Evolutionary conservation across 2,888 invertebrate species (phyloP), one percentile per base, ranked within the genome.

Genomic region (Lydus trimaculatus): DNA sequence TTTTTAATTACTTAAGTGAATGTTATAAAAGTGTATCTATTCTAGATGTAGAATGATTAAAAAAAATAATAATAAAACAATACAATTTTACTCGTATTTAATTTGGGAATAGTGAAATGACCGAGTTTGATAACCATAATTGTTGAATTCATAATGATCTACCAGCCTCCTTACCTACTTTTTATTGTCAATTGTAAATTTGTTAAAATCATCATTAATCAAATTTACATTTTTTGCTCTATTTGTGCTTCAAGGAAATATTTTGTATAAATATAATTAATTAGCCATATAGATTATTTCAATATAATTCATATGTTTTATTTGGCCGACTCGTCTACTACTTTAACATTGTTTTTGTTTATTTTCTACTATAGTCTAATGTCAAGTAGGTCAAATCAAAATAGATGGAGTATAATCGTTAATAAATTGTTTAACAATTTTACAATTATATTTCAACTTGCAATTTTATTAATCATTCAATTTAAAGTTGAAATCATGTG

Each of bases 111-210:
- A 43, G 17, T 43, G n/a, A 43, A 36, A 43, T 43, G 43, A 43
- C 43, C 43, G 43, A 43, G n/a, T 43, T 43, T 43, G 43, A 17
- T 43, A 43, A 43, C n/a, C n/a, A n/a, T n/a, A n/a, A 43, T 43
- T 43, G 43, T 43, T n/a, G 43, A 43, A 43, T 43, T 17, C 15
- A 39, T 39, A 39, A 17, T n/a, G n/a, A 43, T n/a, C 33, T 43
- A 36, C 0, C 17, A 43, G 17, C n/a, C 43, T 43, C 43, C 17
- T 43, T 43, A 43, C 43, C 43, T 43, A 43, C 17, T 17, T 43
- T 43, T 36, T 36, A 15, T 13, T 36, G 4, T 13, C 13, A 36
- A 13, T 36, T 28, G 28, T 28, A 3, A 4, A 28, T 28, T 28
- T 28, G 28, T 28, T 28, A 28, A 4, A 3, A 28, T 3, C 4